phyloP scores from a whole-genome alignment of 2,888 invertebrate species.

The Orchesella flavescens region DNA sequence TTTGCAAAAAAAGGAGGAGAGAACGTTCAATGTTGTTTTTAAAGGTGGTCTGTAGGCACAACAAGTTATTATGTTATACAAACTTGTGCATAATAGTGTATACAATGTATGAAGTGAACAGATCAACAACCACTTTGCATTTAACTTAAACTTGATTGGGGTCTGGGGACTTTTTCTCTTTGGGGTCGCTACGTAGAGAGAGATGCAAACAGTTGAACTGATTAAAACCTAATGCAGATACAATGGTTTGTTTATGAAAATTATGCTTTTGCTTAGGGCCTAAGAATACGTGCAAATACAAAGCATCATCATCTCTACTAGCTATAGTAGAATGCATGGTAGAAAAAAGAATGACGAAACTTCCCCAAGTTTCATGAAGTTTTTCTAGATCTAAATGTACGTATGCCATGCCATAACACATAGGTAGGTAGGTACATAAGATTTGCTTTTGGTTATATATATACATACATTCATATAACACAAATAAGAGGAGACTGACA shows the following conservation, averaged over 20 bases:
- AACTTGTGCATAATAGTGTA: neutral
- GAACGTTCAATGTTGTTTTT: neutral
- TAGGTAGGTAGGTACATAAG: too few relatives aligned
- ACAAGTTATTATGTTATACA: neutral
- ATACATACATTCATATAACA: neutral
- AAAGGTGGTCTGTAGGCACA: neutral
- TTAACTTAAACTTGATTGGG: conserved; percentile 33
- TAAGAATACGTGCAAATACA: neutral
- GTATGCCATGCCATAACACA: too few relatives aligned
- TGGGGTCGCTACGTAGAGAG: neutral
- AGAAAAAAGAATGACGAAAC: conserved; percentile 32
- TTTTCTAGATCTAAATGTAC: neutral
- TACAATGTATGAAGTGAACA: conserved; percentile 4
- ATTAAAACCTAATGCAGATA: neutral
- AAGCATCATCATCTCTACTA: neutral
- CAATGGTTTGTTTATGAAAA: conserved; percentile 4
- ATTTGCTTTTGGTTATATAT: neutral
- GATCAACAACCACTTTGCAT: conserved; percentile 24
- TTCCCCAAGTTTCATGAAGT: conserved; percentile 17
- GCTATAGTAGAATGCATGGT: neutral
- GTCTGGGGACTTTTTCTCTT: conserved; percentile 23
- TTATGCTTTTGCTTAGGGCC: neutral
- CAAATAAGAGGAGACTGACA: neutral
- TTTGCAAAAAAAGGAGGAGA: neutral
- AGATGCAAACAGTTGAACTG: neutral